Evolutionary conservation across 53 echinoderm and acorn worm genomes (phyloP).

Genomic region (Temnopleurus reevesii): DNA sequence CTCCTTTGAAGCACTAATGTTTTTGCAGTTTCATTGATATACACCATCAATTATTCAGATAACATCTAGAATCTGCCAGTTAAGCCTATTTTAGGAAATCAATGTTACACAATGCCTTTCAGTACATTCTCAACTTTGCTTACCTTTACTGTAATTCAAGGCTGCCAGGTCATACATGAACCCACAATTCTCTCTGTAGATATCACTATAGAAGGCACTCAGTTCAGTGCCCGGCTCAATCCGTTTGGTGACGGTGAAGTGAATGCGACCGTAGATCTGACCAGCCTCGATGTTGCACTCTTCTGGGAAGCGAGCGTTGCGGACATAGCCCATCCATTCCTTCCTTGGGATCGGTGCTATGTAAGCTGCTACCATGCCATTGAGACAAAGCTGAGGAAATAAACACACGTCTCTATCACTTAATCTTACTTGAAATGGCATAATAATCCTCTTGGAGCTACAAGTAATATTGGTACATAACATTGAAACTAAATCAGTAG

Average conservation of each 20-base stretch:
- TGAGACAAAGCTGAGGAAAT: not conserved
- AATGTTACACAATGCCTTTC: no score
- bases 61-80: no score
- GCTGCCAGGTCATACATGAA: not conserved
- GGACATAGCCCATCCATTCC: constrained; percentile 28
- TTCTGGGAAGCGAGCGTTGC: not conserved
- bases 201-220: constrained; percentile 29
- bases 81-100: no score
- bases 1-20: no score
- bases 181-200: constrained; percentile 41
- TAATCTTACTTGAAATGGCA: not conserved
- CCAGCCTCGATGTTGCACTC: constrained; percentile 36
- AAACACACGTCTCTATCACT: not conserved
- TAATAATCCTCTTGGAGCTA: not conserved
- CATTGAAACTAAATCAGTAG: no score
- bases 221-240: constrained; percentile 16
- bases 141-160: constrained; percentile 17
- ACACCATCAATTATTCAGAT: no score
- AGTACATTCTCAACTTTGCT: no score
- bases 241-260: constrained; percentile 10
- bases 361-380: constrained; percentile 32
- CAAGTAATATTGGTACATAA: not conserved
- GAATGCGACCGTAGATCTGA: constrained; percentile 34
- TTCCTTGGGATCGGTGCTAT: not conserved
- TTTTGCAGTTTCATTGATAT: no score